A percentile compares a stretch with the other conserved stretches of the same genome.
phyloP scores from a whole-genome alignment of 1,140 invertebrate species.

The Drosophila biarmipes region DNA sequence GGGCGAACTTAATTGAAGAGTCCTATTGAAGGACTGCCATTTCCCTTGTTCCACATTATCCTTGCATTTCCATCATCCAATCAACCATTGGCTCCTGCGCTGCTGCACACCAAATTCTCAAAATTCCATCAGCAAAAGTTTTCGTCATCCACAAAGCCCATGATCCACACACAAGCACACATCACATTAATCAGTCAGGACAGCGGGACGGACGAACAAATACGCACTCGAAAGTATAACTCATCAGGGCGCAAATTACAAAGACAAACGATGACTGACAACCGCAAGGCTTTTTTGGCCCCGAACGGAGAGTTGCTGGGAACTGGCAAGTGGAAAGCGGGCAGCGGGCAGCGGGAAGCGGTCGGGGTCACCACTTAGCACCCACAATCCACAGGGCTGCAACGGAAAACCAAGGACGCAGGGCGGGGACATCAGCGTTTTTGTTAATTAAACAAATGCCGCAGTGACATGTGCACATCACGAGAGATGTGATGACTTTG shows the following conservation, averaged over 20 bases:
- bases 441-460: conserved; percentile 83
- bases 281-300: conserved; percentile 56
- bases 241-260: conserved; percentile 81
- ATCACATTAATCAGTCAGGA: conserved; percentile 71
- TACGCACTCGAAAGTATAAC: conserved; percentile 65
- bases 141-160: conserved; percentile 28
- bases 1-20: neutral
- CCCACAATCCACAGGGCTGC: conserved; percentile 67
- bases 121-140: conserved; percentile 32
- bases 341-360: neutral
- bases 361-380: conserved; percentile 64
- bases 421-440: conserved; percentile 43
- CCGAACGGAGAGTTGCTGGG: conserved; percentile 3
- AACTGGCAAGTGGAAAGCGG: too few species aligned
- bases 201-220: conserved; percentile 39
- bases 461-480: conserved; percentile 82
- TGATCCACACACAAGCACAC: conserved; percentile 44
- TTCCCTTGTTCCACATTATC: neutral
- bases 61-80: neutral
- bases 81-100: conserved; percentile 1
- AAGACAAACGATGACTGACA: conserved; percentile 80
- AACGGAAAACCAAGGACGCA: neutral
- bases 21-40: neutral
- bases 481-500: conserved; percentile 72
- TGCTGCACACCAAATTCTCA: conserved; percentile 10